These are phyloP conservation scores for Ailuropoda melanoleuca DNA, from an alignment of 2,113 vertebrate genomes.

Conservation along the genomic window DNA sequence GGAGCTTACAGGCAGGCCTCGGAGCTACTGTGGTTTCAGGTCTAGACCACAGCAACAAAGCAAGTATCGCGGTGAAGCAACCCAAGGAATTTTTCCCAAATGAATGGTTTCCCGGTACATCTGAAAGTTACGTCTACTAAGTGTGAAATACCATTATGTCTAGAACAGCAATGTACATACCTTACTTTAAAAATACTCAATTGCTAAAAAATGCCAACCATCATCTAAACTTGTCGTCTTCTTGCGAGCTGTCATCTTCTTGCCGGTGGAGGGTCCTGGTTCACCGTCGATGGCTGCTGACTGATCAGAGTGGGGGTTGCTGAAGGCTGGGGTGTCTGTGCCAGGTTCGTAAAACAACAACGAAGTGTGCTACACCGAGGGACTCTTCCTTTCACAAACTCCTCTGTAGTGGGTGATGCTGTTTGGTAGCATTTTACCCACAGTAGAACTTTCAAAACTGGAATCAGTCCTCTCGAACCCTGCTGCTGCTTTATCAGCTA, in stretches of 20 bases:
- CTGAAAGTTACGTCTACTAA: background rate
- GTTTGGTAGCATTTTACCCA: background rate
- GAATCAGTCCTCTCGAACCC: background rate
- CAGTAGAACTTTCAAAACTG: background rate
- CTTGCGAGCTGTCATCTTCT: background rate
- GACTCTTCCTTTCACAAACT: background rate
- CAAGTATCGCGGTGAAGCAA: background rate
- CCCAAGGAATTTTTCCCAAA: background rate
- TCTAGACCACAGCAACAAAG: background rate
- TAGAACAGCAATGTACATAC: background rate
- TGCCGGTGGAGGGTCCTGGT: background rate
- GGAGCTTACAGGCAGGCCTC: background rate
- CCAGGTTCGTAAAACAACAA: background rate
- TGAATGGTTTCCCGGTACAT: background rate
- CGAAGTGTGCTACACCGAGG: background rate
- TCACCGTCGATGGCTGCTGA: background rate
- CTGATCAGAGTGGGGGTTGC: background rate
- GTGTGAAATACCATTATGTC: background rate
- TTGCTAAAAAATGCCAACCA: background rate
- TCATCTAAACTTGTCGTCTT: background rate
- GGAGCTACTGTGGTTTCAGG: background rate
- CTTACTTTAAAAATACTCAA: background rate
- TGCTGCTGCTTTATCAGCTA: background rate
- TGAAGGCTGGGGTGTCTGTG: background rate
- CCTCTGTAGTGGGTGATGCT: background rate